Conservation (phyloP, 2,113 vertebrate genomes). For the Catharus bicknelli region DNA sequence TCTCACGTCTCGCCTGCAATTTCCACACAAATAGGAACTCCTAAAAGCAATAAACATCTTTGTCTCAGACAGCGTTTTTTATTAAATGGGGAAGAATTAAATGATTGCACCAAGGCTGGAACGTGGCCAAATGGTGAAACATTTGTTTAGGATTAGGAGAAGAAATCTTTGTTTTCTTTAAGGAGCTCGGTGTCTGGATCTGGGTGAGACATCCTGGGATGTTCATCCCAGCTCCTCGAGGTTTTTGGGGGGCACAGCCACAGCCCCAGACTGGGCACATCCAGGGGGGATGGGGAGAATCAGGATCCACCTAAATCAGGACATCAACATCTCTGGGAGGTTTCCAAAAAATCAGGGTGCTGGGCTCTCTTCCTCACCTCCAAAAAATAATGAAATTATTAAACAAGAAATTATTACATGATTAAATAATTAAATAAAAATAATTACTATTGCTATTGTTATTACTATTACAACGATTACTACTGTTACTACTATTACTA, state of each 20-base stretch:
- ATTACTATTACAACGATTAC: rapidly evolving
- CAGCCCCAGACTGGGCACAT: not conserved
- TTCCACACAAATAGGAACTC: constrained; percentile 32
- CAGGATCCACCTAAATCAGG: too few species aligned
- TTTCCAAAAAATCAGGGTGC: not conserved
- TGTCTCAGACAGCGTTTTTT: constrained; percentile 23
- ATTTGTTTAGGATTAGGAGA: constrained; percentile 57
- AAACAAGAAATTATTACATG: too few species aligned
- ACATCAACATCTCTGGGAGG: not conserved
- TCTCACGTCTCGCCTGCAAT: constrained; percentile 8
- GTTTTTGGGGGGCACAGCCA: not conserved
- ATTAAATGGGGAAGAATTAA: constrained; percentile 17
- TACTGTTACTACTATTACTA: rapidly evolving
- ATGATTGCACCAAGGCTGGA: not conserved
- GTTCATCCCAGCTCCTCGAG: not conserved
- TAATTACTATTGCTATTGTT: not conserved
- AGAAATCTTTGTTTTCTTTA: constrained; percentile 16
- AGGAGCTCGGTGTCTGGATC: not conserved
- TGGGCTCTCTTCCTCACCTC: not conserved
- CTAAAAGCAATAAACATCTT: constrained; percentile 51
- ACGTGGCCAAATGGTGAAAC: not conserved
- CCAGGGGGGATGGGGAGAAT: not conserved
- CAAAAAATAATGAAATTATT: not conserved
- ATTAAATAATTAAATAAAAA: too few species aligned
- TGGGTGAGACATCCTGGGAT: not conserved